phyloP scores from a whole-genome alignment of 2,113 vertebrate genomes.

The Sylvia atricapilla region DNA sequence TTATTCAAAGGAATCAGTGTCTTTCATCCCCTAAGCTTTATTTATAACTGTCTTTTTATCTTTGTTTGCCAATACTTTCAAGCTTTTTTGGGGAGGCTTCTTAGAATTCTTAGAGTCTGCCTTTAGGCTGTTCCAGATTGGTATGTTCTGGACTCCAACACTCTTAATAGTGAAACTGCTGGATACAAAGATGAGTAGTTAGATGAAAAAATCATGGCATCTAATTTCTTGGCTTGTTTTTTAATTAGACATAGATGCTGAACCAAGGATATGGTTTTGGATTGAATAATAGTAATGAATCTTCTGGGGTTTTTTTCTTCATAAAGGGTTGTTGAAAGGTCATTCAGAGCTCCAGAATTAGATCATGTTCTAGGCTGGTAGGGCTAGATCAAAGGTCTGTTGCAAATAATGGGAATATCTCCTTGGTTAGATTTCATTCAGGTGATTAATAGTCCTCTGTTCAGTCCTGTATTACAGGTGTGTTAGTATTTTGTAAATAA shows the following conservation, averaged over 20 bases:
- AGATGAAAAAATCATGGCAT: not conserved
- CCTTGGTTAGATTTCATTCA: not conserved
- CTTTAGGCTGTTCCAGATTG: not conserved
- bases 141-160: not conserved
- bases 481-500: not conserved
- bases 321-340: not conserved
- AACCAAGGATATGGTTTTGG: not conserved
- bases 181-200: not conserved
- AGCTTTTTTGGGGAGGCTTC: not conserved
- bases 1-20: not conserved
- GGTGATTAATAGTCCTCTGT: not conserved
- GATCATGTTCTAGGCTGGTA: not conserved
- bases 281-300: not conserved
- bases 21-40: not conserved
- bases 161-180: not conserved
- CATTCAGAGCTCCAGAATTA: not conserved
- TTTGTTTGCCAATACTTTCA: not conserved
- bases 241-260: not conserved
- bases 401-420: not conserved
- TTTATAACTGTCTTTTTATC: not conserved
- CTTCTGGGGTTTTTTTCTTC: not conserved
- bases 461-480: not conserved
- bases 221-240: not conserved
- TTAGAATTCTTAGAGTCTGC: not conserved
- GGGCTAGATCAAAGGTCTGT: not conserved